Base-by-base conservation (phyloP, 1,140 invertebrate genomes). In the Aphidius ervi region DNA sequence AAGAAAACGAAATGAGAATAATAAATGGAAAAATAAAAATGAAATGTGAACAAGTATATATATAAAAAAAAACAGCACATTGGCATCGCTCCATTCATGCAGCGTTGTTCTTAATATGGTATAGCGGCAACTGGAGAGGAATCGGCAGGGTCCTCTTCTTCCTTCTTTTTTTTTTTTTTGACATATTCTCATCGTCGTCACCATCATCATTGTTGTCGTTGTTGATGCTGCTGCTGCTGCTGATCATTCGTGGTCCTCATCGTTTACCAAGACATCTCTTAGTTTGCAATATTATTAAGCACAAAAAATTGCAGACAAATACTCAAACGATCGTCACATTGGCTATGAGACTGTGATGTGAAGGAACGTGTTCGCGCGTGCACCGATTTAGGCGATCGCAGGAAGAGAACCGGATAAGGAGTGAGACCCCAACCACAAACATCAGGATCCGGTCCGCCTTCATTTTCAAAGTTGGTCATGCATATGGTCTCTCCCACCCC, bases 101-200 rank as follows among this genome's bases (percentile, higher is more conserved):
- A 59, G 42, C 46, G 40, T 46, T 39, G 45, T 46, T 23, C 56
- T 57, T 48, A 48, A 57, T 57, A 57, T 57, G 56, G 56, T 52
- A 59, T 50, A 43, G 49, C 47, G 20, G n/a, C 10, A 48, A n/a
- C 20, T n/a, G 20, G 47, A 48, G 47, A n/a, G 10, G 31, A 39
- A 47, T 46, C 20, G 46, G 47, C 46, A 49, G 55, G 43, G n/a
- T 46, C 9, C 45, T n/a, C 9, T 46, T 46, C 6, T 46, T 46
- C 6, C 10, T 46, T 31, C 23, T 31, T 31, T 31, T 31, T 31
- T 31, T 31, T 31, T 31, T 31, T 31, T 4, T 31, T 31, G 23
- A 31, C 1, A 31, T 31, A 31, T 31, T 1, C 23, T 31, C 4
- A 0, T 31, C 23, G 23, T 31, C 23, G 4, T 31, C 23, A 31